A percentile compares a stretch with the other conserved stretches of the same genome.
Conservation (phyloP, 2,797 vertebrate species). For the Toxotes lorentzi region DNA sequence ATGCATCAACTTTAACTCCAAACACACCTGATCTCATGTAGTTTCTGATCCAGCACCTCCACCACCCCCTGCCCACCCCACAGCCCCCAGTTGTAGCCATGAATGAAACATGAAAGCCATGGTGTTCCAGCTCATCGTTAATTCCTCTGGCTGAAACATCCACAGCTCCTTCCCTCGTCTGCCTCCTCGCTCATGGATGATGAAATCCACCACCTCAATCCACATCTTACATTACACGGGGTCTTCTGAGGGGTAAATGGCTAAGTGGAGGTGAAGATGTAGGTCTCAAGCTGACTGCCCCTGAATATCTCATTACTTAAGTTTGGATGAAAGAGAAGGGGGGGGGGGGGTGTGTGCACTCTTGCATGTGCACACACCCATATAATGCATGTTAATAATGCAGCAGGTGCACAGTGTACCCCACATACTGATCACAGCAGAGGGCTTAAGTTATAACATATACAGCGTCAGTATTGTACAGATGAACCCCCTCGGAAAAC, state of each 20-base stretch:
- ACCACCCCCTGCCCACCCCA: no score
- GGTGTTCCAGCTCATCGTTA: slow-evolving; percentile 22
- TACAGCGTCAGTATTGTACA: slow-evolving; percentile 4
- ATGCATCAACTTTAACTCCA: slow-evolving; percentile 29
- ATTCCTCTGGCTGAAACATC: slow-evolving; percentile 22
- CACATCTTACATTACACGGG: neutral
- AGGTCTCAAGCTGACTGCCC: neutral
- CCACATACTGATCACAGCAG: slow-evolving; percentile 52
- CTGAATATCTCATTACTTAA: slow-evolving; percentile 18
- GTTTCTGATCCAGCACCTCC: neutral
- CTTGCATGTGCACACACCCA: neutral
- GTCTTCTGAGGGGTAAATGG: neutral
- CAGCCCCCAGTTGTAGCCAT: slow-evolving; percentile 18
- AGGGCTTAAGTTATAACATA: slow-evolving; percentile 2
- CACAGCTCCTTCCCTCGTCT: slow-evolving; percentile 12
- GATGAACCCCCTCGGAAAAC: neutral
- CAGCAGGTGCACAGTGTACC: slow-evolving; percentile 43
- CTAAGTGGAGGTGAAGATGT: slow-evolving; percentile 12
- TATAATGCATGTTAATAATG: slow-evolving; percentile 58
- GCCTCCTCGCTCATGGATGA: neutral
- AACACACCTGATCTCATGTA: slow-evolving; percentile 53
- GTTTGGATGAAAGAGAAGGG: slow-evolving; percentile 3
- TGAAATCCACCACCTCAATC: neutral
- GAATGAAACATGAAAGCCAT: slow-evolving; percentile 65
- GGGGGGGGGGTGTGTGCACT: neutral